These are phyloP conservation scores for Bubalus kerabau DNA, from an alignment of 2,113 vertebrate genomes.

Conservation along the genomic window DNA sequence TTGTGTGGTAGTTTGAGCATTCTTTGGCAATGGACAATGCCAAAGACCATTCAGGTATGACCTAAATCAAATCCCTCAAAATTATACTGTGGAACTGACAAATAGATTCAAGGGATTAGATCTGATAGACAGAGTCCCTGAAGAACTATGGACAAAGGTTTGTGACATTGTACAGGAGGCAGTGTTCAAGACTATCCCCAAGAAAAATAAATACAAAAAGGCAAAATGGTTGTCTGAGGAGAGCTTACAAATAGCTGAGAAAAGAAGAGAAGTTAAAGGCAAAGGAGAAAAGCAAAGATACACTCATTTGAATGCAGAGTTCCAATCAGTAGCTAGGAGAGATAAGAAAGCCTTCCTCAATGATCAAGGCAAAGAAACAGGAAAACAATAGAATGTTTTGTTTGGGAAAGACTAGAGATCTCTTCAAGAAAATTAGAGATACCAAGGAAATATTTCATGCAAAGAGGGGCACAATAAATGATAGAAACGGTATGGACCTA, in stretches of 20 bases:
- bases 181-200: neutral
- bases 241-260: neutral
- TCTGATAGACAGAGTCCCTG: neutral
- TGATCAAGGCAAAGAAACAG: neutral
- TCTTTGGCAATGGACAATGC: neutral
- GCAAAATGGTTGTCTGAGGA: neutral
- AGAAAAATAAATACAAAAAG: neutral
- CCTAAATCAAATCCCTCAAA: neutral
- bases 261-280: neutral
- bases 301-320: neutral
- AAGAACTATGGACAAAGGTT: neutral
- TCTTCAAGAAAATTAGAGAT: neutral
- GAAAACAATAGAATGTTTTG: neutral
- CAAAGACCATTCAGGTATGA: neutral
- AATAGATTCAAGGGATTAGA: neutral
- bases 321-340: neutral
- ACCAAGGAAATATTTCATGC: neutral
- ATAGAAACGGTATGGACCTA: neutral
- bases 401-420: neutral
- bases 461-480: neutral
- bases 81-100: neutral
- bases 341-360: neutral
- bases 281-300: neutral
- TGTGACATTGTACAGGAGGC: neutral
- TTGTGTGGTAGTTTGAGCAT: neutral